Evolutionary conservation across 2,113 vertebrate genomes (phyloP).

Genomic region (Oenanthe melanoleuca): DNA sequence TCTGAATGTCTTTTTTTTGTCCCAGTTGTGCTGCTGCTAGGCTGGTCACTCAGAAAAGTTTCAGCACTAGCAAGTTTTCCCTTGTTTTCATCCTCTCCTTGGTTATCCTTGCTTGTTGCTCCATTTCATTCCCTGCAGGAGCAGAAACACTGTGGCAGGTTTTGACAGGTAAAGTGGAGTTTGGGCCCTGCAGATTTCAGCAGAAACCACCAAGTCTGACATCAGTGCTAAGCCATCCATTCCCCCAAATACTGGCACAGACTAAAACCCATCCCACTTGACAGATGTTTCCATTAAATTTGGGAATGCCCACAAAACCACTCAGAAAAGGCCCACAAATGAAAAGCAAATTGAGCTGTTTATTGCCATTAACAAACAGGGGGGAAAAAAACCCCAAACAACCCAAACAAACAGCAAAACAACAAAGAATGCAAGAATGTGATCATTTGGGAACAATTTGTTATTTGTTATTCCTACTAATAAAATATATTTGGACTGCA

Average conservation of each 20-base stretch:
- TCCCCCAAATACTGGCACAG: background rate
- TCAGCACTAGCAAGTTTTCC: background rate
- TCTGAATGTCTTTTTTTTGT: background rate
- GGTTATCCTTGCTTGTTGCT: background rate
- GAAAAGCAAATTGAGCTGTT: slow-evolving; percentile 21
- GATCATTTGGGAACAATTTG: background rate
- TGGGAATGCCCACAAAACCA: background rate
- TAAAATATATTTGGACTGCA: background rate
- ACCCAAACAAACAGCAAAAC: background rate
- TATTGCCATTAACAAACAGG: background rate
- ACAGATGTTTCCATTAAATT: background rate
- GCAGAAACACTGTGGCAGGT: background rate
- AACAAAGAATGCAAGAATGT: background rate
- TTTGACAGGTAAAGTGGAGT: background rate
- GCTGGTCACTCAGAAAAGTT: background rate
- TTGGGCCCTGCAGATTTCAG: background rate
- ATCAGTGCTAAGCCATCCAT: background rate
- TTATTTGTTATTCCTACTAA: slow-evolving; percentile 36
- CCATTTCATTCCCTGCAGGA: background rate
- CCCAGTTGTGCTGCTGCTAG: background rate
- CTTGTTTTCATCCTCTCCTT: background rate
- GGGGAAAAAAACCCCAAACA: background rate
- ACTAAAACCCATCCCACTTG: background rate
- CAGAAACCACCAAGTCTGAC: background rate
- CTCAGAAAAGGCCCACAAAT: background rate